Conservation (phyloP, 2,888 invertebrate genomes). For the Limnephilus lunatus region DNA sequence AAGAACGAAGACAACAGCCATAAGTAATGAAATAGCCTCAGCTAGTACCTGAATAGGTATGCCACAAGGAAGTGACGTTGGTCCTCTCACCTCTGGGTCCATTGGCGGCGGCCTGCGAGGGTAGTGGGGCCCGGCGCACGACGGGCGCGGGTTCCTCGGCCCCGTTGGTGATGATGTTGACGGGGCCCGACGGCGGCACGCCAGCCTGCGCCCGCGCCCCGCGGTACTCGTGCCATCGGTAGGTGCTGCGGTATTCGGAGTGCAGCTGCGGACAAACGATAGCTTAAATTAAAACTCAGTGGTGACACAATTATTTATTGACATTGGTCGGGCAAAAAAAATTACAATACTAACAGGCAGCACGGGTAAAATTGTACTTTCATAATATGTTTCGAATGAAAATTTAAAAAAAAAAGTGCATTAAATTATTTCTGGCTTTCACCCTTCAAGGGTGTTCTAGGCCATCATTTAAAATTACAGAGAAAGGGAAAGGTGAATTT, state of each 20-base stretch:
- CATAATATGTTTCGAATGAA: no score
- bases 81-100: constrained; percentile 56
- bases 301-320: not conserved
- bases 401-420: no score
- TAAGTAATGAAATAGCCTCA: not conserved
- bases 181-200: constrained; percentile 77
- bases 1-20: not conserved
- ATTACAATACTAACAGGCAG: no score
- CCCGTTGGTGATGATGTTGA: constrained; percentile 66
- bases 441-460: no score
- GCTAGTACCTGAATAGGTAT: not conserved
- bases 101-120: constrained; percentile 57
- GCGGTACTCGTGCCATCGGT: constrained; percentile 96
- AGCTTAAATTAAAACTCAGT: not conserved
- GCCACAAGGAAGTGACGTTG: not conserved
- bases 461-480: no score
- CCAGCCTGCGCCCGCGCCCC: constrained; percentile 80
- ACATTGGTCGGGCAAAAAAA: no score
- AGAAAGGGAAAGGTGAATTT: no score
- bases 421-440: no score
- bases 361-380: no score
- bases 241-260: constrained; percentile 95
- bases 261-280: constrained; percentile 83
- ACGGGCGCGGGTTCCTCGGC: constrained; percentile 51
- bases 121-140: constrained; percentile 63